Evolutionary conservation across 2,797 vertebrate genomes (phyloP).

Genomic region (Pangasius macronema): DNA sequence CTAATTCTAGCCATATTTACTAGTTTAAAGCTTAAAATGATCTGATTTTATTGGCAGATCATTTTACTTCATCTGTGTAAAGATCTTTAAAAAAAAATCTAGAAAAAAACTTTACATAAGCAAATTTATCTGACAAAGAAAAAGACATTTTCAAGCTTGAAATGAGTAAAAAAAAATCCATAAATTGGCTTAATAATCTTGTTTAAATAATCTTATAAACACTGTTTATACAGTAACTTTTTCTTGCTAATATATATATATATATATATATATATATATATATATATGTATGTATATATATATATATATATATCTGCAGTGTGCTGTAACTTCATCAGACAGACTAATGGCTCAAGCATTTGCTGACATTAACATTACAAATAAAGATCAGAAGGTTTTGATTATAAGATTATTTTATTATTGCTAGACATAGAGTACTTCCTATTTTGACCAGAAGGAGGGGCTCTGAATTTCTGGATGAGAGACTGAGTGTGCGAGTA

Average conservation of each 20-base stretch:
- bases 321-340: neutral
- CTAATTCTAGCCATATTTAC: neutral
- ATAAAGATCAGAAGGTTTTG: neutral
- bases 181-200: neutral
- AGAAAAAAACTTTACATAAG: neutral
- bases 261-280: neutral
- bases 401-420: neutral
- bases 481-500: neutral
- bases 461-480: conserved; percentile 48
- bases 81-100: neutral
- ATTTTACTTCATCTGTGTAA: neutral
- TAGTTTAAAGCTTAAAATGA: neutral
- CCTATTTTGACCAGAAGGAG: conserved; percentile 39
- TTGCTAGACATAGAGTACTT: neutral
- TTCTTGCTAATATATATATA: neutral
- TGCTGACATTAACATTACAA: neutral
- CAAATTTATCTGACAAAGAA: neutral
- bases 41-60: neutral
- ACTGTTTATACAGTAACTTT: neutral
- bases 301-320: neutral
- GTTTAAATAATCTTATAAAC: neutral
- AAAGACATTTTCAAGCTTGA: neutral
- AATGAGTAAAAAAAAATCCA: neutral
- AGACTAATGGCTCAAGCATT: neutral
- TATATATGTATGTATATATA: neutral